Evolutionary conservation across 2,888 invertebrate genomes (phyloP).

Genomic region (Drosophila colorata): DNA sequence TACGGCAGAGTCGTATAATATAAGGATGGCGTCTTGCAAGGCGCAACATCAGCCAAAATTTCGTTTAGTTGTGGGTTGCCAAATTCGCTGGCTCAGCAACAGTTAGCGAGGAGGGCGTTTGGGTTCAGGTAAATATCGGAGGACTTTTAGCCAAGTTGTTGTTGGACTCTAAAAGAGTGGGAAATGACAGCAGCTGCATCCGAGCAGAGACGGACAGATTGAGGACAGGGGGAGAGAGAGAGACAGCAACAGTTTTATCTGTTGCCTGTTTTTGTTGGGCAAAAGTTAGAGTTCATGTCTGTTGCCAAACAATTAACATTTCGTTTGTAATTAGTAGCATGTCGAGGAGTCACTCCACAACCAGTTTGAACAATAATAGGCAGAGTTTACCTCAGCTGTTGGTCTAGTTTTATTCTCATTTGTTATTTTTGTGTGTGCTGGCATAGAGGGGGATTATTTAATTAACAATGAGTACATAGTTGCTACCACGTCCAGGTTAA

Average conservation of each 20-base stretch:
- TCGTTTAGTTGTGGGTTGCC: conserved; percentile 22
- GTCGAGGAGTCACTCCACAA: conserved; percentile 18
- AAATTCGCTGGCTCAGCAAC: conserved; percentile 59
- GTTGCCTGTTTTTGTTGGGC: conserved; percentile 38
- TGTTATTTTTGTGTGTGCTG: conserved; percentile 6
- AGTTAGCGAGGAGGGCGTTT: conserved; percentile 19
- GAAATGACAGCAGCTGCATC: conserved; percentile 37
- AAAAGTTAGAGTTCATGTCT: conserved; percentile 66
- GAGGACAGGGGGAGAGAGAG: neutral
- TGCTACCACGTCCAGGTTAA: conserved; percentile 25
- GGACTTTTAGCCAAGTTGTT: conserved; percentile 2
- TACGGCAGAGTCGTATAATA: conserved; percentile 16
- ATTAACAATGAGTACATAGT: conserved; percentile 44
- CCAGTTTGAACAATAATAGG: conserved; percentile 20
- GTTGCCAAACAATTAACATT: conserved; percentile 77
- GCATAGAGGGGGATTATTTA: conserved; percentile 38
- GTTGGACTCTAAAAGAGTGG: conserved; percentile 20
- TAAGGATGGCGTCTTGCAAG: conserved; percentile 35
- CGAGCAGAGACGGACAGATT: neutral
- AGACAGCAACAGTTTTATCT: conserved; percentile 34
- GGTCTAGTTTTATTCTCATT: conserved; percentile 6
- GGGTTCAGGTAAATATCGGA: conserved; percentile 33
- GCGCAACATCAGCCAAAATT: conserved; percentile 64
- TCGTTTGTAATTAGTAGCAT: conserved; percentile 68
- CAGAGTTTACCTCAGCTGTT: conserved; percentile 18